phyloP scores from a whole-genome alignment of 2,797 vertebrate species.

The Pipistrellus pipistrellus region DNA sequence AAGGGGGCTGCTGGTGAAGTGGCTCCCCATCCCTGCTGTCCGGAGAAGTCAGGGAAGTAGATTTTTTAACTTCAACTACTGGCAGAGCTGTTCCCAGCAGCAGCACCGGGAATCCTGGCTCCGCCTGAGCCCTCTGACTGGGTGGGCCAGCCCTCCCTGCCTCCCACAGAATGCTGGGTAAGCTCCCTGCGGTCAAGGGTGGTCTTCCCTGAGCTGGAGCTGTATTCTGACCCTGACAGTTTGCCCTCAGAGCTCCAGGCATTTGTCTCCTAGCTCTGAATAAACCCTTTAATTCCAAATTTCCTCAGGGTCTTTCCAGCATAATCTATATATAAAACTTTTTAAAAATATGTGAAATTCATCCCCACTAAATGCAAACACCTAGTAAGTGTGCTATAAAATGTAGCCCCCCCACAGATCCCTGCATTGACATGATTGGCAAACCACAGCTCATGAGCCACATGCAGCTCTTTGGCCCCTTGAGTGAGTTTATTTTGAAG shows the following conservation, averaged over 20 bases:
- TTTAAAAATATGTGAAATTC: background rate
- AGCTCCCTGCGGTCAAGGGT: no score
- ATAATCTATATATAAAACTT: background rate
- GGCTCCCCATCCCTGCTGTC: background rate
- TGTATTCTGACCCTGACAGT: rapidly evolving
- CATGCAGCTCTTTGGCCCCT: no score
- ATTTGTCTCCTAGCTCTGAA: background rate
- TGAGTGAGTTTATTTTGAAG: no score
- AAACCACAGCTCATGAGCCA: no score
- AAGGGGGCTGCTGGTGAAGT: background rate
- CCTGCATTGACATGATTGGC: background rate
- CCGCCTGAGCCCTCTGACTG: background rate
- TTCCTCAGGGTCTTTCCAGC: background rate
- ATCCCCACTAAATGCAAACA: background rate
- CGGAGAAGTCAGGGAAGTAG: background rate
- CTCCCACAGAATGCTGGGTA: no score
- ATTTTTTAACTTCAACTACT: background rate
- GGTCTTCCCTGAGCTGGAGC: background rate
- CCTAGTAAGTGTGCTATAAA: background rate
- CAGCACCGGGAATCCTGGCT: background rate
- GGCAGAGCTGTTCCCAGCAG: background rate
- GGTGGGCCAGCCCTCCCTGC: no score
- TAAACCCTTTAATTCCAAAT: background rate
- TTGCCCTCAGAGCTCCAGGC: background rate
- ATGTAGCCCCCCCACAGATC: background rate